Percentiles rank a stretch among this genome's conserved stretches.
phyloP scores from a whole-genome alignment of 2,888 invertebrate genomes.

The Dicyrtoma fusca region DNA sequence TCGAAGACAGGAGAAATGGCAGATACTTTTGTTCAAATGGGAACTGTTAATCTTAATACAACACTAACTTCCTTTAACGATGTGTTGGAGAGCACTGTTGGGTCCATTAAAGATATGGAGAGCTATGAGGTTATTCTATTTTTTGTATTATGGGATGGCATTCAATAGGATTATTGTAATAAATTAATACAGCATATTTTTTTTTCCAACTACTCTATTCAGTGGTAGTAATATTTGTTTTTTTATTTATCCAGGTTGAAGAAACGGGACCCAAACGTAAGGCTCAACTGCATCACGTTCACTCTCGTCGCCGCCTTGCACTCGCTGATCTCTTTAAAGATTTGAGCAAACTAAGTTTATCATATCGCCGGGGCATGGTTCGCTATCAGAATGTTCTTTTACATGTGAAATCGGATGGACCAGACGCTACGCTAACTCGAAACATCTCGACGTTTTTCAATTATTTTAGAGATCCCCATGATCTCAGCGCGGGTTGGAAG shows the following conservation, averaged over 20 bases:
- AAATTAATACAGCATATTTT: too few species aligned
- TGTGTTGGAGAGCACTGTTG: too few species aligned
- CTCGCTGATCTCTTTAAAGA: conserved; percentile 83
- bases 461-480: conserved; percentile 72
- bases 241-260: conserved; percentile 52
- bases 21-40: neutral
- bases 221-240: neutral
- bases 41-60: too few species aligned
- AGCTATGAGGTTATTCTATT: conserved; percentile 39
- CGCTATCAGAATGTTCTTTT: conserved; percentile 40
- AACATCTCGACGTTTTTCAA: conserved; percentile 57
- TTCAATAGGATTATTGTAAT: too few species aligned
- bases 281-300: conserved; percentile 68
- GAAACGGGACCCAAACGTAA: conserved; percentile 64
- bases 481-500: conserved; percentile 64
- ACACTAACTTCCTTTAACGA: too few species aligned
- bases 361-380: conserved; percentile 75
- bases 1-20: neutral
- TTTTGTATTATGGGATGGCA: too few species aligned
- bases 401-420: neutral
- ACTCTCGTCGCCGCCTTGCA: conserved; percentile 82
- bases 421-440: conserved; percentile 54
- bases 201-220: too few species aligned
- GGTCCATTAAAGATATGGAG: conserved; percentile 44
- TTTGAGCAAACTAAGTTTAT: conserved; percentile 73